These are phyloP conservation scores for Myotis pilosus DNA, from an alignment of 2,797 vertebrate genomes.

Conservation along the genomic window DNA sequence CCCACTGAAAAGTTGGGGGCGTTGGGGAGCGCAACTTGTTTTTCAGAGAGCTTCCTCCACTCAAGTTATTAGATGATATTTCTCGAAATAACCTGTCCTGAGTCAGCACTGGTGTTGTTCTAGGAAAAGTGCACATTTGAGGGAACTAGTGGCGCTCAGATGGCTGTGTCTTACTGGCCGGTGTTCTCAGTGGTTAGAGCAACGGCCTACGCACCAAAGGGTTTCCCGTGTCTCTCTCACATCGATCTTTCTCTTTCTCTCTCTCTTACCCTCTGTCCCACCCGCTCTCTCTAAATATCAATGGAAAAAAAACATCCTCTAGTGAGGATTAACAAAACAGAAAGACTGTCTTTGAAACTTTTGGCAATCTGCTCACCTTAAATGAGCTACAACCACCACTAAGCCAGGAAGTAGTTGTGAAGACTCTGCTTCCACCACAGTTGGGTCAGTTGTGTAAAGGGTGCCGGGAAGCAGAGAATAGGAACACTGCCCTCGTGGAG, in stretches of 20 bases:
- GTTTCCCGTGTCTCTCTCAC: too few relatives aligned
- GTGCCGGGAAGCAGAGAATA: background rate
- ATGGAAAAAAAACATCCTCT: too few relatives aligned
- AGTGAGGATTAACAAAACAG: too few relatives aligned
- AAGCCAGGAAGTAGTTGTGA: background rate
- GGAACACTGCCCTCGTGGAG: background rate
- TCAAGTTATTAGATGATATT: background rate
- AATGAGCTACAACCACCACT: background rate
- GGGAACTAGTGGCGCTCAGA: background rate
- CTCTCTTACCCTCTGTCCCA: too few relatives aligned
- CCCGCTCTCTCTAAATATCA: too few relatives aligned
- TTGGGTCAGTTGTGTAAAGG: background rate
- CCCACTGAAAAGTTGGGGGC: background rate
- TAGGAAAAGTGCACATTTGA: background rate
- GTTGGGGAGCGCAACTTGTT: background rate
- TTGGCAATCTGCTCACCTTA: background rate
- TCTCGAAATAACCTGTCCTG: background rate
- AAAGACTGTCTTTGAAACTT: background rate
- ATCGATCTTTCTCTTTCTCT: too few relatives aligned
- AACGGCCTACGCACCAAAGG: too few relatives aligned
- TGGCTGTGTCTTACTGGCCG: background rate
- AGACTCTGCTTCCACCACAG: background rate
- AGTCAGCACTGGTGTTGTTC: background rate
- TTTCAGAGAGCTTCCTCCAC: slow-evolving; percentile 4
- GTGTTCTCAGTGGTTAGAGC: too few relatives aligned